Evolutionary conservation across 2,888 invertebrate species (phyloP), one percentile per base, ranked within the genome.

Genomic region (Azorinus chamasolen): DNA sequence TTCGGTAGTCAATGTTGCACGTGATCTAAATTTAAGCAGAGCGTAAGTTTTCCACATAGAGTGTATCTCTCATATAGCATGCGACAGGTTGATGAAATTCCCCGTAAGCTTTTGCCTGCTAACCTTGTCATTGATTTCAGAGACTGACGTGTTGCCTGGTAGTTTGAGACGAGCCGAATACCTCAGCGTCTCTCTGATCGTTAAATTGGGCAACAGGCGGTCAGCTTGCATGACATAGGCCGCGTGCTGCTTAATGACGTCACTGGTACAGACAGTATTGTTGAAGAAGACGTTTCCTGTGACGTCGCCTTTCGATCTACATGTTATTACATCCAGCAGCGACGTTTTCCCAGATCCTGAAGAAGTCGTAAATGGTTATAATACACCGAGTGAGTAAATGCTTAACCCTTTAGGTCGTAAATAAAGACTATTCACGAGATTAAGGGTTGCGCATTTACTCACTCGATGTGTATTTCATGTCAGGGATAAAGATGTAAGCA

Each of bases 151-250:
- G 27, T 69, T 62, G 12, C 83, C 83, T 6, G 94, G 91, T 51
- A 94, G 90, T 68, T 93, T 85, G 5, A 87, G 79, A 37, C 79
- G 58, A 5, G 87, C 91, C 10, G 89, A 83, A 66, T 91, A 92
- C n/a, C 83, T 79, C n/a, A 93, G 84, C 0, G 91, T 93, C 93
- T 98, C 98, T 82, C 96, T 96, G 10, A 98, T 97, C 0, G 96
- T 97, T 16, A 98, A 94, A 0, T 97, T 97, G 0, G 97, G 96
- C 70, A 98, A 85, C 50, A 98, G 95, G 81, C 96, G 95, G 59
- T 96, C 96, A 77, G 96, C 96, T 91, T 97, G 97, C 0, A 97
- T 96, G 14, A 98, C 97, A 90, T 97, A 96, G 1, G 96, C 97
- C 27, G 0, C 97, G 96, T 14, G 96, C 96, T 6, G 97, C 97